Evolutionary conservation across 2,888 invertebrate genomes (phyloP).

Genomic region (Pristionchus fissidentatus): DNA sequence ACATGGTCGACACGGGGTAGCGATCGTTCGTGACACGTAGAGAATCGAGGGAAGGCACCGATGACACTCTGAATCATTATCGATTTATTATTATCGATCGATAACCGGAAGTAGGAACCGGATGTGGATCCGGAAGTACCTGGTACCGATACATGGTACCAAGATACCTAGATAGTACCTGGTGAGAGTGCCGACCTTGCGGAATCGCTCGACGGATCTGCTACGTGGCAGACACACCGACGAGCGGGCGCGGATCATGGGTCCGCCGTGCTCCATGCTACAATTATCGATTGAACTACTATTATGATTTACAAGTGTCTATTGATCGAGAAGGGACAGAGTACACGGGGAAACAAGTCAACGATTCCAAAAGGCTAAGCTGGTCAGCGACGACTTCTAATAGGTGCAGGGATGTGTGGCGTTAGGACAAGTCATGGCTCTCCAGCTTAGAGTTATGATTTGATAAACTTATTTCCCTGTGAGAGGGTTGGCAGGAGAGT

Average conservation of each 20-base stretch:
- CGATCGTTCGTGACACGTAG: conserved; percentile 64
- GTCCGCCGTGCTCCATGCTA: conserved; percentile 46
- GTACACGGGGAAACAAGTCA: background rate
- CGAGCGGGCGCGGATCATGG: conserved; percentile 51
- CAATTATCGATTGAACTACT: background rate
- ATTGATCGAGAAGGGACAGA: background rate
- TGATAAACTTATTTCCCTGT: too few relatives aligned
- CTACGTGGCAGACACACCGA: conserved; percentile 65
- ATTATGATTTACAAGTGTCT: background rate
- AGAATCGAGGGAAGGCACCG: conserved; percentile 70
- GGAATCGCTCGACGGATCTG: conserved; percentile 68
- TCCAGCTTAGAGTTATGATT: too few relatives aligned
- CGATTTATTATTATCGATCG: background rate
- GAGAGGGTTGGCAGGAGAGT: too few relatives aligned
- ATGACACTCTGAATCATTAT: conserved; percentile 64
- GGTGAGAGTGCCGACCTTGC: conserved; percentile 70
- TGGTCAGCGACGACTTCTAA: too few relatives aligned
- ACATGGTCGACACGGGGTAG: conserved; percentile 69
- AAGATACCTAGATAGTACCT: conserved; percentile 52
- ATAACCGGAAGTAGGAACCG: background rate
- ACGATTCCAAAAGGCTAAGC: background rate
- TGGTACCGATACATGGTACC: background rate
- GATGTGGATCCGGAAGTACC: background rate
- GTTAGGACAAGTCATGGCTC: too few relatives aligned
- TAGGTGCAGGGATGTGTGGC: too few relatives aligned